Evolutionary conservation across 2,888 invertebrate species (phyloP), one percentile per base, ranked within the genome.

Genomic region (Drosophila kambysellisi): DNA sequence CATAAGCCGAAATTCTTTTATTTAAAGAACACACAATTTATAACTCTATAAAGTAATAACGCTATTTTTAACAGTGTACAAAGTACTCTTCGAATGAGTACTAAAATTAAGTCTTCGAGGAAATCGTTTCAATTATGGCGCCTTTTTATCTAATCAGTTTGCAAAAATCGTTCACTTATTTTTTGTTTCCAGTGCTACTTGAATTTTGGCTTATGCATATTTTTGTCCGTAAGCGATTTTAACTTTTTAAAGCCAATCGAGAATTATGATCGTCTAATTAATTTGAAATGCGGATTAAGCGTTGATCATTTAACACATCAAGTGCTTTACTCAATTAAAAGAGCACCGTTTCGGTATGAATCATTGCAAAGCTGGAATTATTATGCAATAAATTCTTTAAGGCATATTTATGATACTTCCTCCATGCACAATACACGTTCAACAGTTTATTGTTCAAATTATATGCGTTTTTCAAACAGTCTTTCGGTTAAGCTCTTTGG

Each of bases 151-250:
- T 78, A 65, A 78, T 78, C 81, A 39, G 29, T 17, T 57, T 35
- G 64, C 54, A 12, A 52, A 68, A 62, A 57, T 52, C 57, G 9
- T 53, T 56, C 48, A 73, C 70, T 83, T 74, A 71, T 78, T 70
- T 73, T 60, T 61, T 50, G 50, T 43, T 74, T 81, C 84, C 70
- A 84, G 79, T 82, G 74, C 51, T 72, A 79, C 84, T 81, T 60
- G 66, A 71, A 53, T 39, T 12, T 35, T 39, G 25, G 43, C 29
- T 20, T 20, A 39, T 29, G 39, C 12, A 61, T 37, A 11, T 32
- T 25, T 20, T 25, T 35, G 20, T 17, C 46, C 37, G 15, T 32
- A 25, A 25, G 56, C 25, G 57, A 58, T 53, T 79, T 69, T 43
- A 74, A 69, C 64, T 58, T 75, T 64, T 30, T 20, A 58, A 53